Percentiles rank a stretch among this genome's conserved stretches.
Evolutionary conservation across 2,888 invertebrate genomes (phyloP).

Genomic region (Diadegma fenestrale): DNA sequence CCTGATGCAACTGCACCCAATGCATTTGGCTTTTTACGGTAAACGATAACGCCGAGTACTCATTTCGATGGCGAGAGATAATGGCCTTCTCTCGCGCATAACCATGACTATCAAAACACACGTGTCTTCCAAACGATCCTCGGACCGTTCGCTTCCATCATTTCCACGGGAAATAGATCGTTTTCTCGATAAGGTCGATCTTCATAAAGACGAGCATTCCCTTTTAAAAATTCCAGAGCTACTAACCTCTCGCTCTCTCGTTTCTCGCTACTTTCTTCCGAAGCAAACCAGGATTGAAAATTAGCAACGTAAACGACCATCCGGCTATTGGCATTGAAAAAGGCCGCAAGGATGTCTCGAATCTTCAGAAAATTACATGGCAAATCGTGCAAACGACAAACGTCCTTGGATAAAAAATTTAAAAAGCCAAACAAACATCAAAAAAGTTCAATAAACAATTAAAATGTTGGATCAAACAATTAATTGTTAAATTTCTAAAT

Average conservation of each 20-base stretch:
- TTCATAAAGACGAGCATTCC: slow-evolving; percentile 54
- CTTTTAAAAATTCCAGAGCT: not conserved
- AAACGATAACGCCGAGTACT: slow-evolving; percentile 58
- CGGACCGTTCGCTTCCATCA: slow-evolving; percentile 37
- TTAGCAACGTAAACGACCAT: slow-evolving; percentile 30
- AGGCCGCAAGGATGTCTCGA: slow-evolving; percentile 29
- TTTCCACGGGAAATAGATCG: slow-evolving; percentile 67
- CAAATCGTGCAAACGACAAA: not conserved
- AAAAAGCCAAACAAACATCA: not conserved
- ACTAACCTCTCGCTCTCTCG: slow-evolving; percentile 10
- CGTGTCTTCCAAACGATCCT: not conserved
- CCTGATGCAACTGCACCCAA: slow-evolving; percentile 31
- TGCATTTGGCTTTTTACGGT: slow-evolving; percentile 60
- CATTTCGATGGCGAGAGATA: slow-evolving; percentile 49
- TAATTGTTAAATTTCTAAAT: not conserved
- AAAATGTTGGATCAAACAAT: not conserved
- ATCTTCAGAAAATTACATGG: not conserved
- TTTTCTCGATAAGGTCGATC: slow-evolving; percentile 62
- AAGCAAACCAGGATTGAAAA: slow-evolving; percentile 43
- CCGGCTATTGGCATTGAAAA: not conserved
- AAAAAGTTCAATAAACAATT: not conserved
- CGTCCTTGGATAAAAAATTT: not conserved
- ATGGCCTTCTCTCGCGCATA: slow-evolving; percentile 20
- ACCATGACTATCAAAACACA: slow-evolving; percentile 17
- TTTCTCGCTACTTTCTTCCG: not conserved